Conservation (phyloP, 2,113 vertebrate species). For the Edolisoma coerulescens region DNA sequence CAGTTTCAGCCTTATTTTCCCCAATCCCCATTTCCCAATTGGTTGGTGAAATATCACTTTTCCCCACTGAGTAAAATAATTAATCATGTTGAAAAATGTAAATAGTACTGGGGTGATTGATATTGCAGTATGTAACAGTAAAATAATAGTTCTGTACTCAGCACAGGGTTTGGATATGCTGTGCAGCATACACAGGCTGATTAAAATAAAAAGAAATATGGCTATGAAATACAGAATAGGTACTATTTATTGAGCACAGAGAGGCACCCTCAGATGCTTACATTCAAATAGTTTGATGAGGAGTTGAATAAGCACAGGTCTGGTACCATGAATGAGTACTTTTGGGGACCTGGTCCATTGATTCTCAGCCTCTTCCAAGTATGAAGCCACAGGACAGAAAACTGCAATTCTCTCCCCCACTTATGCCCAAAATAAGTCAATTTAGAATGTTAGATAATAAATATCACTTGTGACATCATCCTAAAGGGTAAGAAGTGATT, state of each 20-base stretch:
- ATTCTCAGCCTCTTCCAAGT: not conserved
- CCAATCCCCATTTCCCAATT: not conserved
- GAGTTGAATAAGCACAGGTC: not conserved
- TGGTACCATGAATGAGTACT: not conserved
- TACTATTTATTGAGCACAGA: not conserved
- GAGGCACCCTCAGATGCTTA: not conserved
- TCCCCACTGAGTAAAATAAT: not conserved
- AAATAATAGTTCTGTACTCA: not conserved
- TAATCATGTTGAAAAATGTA: not conserved
- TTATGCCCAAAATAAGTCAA: not conserved
- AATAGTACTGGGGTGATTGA: not conserved
- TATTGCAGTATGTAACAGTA: not conserved
- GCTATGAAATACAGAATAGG: not conserved
- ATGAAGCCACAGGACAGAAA: not conserved
- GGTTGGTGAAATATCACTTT: not conserved
- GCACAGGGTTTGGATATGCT: not conserved
- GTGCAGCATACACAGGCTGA: not conserved
- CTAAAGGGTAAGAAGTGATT: slow-evolving; percentile 57
- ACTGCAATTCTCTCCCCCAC: not conserved
- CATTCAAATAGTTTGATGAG: not conserved
- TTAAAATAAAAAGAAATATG: not conserved
- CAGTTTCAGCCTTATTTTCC: not conserved
- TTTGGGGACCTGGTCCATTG: not conserved
- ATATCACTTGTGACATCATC: slow-evolving; percentile 53
- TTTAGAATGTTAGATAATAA: slow-evolving; percentile 28